Evolutionary conservation across 2,113 vertebrate species (phyloP).

Genomic region (Budorcas taxicolor): DNA sequence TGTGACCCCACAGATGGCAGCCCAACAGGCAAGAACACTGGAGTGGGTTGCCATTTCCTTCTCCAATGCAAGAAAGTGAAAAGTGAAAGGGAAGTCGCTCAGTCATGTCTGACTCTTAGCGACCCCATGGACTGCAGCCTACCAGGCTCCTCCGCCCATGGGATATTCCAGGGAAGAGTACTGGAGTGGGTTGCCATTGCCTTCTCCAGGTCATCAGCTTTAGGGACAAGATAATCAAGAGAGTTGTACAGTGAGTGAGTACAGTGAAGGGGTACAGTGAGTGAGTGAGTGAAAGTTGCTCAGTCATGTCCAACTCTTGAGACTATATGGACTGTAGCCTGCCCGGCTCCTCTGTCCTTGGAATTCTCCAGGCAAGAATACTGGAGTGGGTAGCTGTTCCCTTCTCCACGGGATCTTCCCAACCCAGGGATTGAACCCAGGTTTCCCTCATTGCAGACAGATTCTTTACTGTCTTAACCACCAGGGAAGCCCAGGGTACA

Average conservation of each 20-base stretch:
- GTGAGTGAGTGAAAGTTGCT: neutral
- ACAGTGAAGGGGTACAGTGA: neutral
- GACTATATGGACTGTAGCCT: neutral
- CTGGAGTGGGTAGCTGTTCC: neutral
- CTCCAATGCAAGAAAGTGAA: no score
- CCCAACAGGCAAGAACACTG: no score
- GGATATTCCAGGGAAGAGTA: no score
- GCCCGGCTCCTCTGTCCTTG: neutral
- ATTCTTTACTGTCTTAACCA: neutral
- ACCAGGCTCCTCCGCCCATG: no score
- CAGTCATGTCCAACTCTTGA: neutral
- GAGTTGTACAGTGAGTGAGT: neutral
- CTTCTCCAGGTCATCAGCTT: neutral
- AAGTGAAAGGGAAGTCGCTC: no score
- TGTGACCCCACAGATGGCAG: no score
- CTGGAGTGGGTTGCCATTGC: no score
- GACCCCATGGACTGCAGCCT: no score
- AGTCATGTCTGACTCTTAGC: no score
- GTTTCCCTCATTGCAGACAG: neutral
- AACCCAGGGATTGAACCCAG: neutral
- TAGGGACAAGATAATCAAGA: neutral
- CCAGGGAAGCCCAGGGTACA: neutral
- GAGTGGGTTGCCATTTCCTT: no score
- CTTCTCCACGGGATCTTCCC: neutral
- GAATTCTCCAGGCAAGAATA: neutral